Base-by-base conservation (phyloP, 2,888 invertebrate species). In the Trichopoda pennipes region DNA sequence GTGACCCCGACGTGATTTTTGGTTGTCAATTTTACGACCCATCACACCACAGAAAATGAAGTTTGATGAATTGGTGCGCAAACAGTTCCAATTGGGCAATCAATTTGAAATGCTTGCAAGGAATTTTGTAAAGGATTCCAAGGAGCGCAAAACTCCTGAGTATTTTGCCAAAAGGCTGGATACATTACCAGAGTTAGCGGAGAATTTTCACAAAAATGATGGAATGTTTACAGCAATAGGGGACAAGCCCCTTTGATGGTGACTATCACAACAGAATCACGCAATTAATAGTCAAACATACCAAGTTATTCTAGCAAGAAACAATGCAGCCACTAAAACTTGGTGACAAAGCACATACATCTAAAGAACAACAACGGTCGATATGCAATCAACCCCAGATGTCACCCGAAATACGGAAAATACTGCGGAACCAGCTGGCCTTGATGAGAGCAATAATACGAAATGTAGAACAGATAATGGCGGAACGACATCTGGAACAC, bases 351-450 rank as follows among this genome's bases (percentile, higher is more conserved):
- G 10, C 53, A 23, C 53, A 23, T 53, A 21, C 53, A 16, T 53
- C 53, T 16, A 21, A 19, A 53, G 53, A 53, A 21, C 23, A 53
- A 23, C 23, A 53, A 53, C 53, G 23, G 53, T 23, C 16, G 12
- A 23, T 12, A 16, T 23, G 14, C 16, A 53, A 53, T 19, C 21
- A 53, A 16, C 28, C 21, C 23, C 53, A 21, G 16, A 53, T 28
- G 16, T 53, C 23, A 14, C 21, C 53, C 23, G 53, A 53, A 53
- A 53, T 53, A 14, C 53, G 23, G 23, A 53, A 53, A 53, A 53
- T 53, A 14, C 21, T 53, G 21, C 53, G 53, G 53, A 53, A 53
- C 23, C 53, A 53, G 53, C 53, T 21, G 23, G 53, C 53, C 4
- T 53, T 53, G 23, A 53, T 28, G 53, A n/a, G n/a, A n/a, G n/a